Evolutionary conservation across 2,888 invertebrate species (phyloP).

Genomic region (Plebejus anna): DNA sequence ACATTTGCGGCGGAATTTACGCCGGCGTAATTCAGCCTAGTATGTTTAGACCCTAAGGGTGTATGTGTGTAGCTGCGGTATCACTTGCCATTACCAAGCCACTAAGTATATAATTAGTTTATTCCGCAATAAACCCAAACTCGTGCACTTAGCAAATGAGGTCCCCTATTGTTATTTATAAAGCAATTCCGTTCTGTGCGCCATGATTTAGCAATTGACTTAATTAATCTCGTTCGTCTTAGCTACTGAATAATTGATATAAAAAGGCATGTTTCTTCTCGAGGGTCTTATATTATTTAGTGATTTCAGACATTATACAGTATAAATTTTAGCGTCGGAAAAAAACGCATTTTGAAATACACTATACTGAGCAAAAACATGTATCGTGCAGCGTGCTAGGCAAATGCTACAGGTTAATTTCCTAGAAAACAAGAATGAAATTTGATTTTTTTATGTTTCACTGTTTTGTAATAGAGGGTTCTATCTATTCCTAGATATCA

Average conservation of each 20-base stretch:
- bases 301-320: background rate
- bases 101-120: constrained; percentile 7
- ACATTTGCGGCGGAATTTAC: too few relatives aligned
- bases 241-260: constrained; percentile 1
- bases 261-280: background rate
- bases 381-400: too few relatives aligned
- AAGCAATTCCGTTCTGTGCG: constrained; percentile 11
- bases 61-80: background rate
- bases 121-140: background rate
- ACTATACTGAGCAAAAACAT: too few relatives aligned
- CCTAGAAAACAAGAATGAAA: too few relatives aligned
- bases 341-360: too few relatives aligned
- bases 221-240: background rate
- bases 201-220: background rate
- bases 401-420: too few relatives aligned
- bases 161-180: constrained; percentile 15
- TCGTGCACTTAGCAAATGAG: background rate
- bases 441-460: too few relatives aligned
- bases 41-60: too few relatives aligned
- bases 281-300: background rate
- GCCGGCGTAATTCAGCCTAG: too few relatives aligned
- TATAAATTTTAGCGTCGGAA: background rate
- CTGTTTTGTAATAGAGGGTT: too few relatives aligned
- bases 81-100: background rate
- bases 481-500: too few relatives aligned